phyloP scores from a whole-genome alignment of 35 echinoderm and acorn worm species.

The Apostichopus californicus region DNA sequence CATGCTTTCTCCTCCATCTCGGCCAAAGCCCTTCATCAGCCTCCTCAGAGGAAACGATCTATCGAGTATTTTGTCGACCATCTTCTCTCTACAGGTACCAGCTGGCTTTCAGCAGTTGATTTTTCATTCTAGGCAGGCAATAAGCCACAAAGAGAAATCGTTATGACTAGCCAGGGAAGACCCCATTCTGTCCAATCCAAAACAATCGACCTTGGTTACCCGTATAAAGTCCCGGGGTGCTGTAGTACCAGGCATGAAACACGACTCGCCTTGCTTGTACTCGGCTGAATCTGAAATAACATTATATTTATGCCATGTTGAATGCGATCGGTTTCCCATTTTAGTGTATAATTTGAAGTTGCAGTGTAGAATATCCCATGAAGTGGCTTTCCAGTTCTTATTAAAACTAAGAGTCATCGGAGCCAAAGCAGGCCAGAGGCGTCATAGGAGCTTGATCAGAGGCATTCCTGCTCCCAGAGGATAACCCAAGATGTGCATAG shows the following conservation, averaged over 20 bases:
- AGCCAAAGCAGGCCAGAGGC: not conserved
- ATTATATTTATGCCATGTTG: not conserved
- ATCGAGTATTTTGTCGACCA: not conserved
- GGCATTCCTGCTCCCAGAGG: not conserved
- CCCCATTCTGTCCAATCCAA: not conserved
- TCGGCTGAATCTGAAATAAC: slow-evolving; percentile 8
- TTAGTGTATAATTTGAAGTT: slow-evolving; percentile 12
- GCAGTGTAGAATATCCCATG: slow-evolving; percentile 25
- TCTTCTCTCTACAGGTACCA: slow-evolving; percentile 14
- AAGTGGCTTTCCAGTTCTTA: not conserved
- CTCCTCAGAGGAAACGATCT: not conserved
- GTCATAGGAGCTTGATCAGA: not conserved
- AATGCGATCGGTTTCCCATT: slow-evolving; percentile 16
- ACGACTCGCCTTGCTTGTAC: not conserved
- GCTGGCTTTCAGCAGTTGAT: not conserved
- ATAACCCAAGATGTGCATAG: not conserved
- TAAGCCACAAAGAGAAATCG: slow-evolving; percentile 18
- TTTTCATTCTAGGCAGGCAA: not conserved
- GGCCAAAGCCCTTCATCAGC: not conserved
- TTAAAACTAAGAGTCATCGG: not conserved
- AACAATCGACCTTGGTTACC: not conserved
- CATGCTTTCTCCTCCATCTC: not conserved
- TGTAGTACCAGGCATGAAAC: not conserved
- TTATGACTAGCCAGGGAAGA: slow-evolving; percentile 27
- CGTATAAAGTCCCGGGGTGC: not conserved